Conservation (phyloP, 2,113 vertebrate species). For the Hippocampus comes region DNA sequence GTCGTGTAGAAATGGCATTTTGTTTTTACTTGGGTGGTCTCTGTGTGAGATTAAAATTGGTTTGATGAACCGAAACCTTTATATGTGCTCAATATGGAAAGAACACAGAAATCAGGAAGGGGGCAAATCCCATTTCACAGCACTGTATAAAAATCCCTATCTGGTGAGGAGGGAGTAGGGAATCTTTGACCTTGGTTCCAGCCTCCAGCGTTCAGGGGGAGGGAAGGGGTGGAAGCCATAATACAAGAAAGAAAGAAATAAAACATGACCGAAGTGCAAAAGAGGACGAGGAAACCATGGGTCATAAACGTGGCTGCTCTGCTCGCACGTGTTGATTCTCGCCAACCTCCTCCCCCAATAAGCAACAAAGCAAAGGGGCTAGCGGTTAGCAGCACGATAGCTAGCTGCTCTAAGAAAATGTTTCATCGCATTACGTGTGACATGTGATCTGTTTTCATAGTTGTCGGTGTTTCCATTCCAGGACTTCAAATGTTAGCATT, state of each 20-base stretch:
- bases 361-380: neutral
- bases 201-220: neutral
- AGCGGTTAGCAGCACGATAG: neutral
- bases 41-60: no score
- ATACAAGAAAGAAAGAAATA: conserved; percentile 7
- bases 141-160: neutral
- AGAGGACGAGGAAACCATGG: neutral
- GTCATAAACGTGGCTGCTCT: conserved; percentile 27
- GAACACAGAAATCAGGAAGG: no score
- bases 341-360: neutral
- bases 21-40: no score
- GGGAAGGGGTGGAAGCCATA: conserved; percentile 22
- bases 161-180: conserved; percentile 8
- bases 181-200: neutral
- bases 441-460: no score
- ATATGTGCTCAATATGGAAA: no score
- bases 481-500: neutral
- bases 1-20: no score
- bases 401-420: neutral
- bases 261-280: neutral
- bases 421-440: no score
- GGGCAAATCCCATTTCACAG: no score
- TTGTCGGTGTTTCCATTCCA: neutral
- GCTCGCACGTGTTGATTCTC: neutral
- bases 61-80: no score